phyloP scores from a whole-genome alignment of 1,140 invertebrate genomes.

The Apis cerana region DNA sequence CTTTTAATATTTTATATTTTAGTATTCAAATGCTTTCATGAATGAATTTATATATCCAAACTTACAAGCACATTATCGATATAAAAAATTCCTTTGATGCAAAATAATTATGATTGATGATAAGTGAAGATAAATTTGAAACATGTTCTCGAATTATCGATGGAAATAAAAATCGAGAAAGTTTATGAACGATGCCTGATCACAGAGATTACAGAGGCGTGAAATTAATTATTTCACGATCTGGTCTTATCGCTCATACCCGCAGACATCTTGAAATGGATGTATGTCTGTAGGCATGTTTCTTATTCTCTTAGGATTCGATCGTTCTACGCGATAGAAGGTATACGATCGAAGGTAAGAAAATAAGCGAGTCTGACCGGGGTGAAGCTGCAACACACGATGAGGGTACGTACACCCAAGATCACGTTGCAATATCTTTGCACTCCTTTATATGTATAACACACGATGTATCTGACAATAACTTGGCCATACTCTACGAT shows the following conservation, averaged over 20 bases:
- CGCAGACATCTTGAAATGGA: slow-evolving; percentile 16
- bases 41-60: neutral
- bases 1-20: neutral
- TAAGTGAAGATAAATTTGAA: neutral
- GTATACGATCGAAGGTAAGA: slow-evolving; percentile 13
- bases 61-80: neutral
- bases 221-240: slow-evolving; percentile 48
- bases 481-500: neutral
- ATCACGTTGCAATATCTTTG: slow-evolving; percentile 31
- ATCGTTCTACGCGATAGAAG: slow-evolving; percentile 25
- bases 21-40: neutral
- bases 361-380: neutral
- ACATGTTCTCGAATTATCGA: slow-evolving; percentile 28
- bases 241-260: slow-evolving; percentile 7
- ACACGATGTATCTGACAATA: slow-evolving; percentile 1
- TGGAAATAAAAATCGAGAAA: neutral
- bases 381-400: neutral
- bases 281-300: slow-evolving; percentile 18
- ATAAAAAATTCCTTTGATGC: neutral
- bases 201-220: slow-evolving; percentile 33
- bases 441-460: neutral
- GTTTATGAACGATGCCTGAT: slow-evolving; percentile 6
- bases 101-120: slow-evolving; percentile 26
- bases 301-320: slow-evolving; percentile 19
- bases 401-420: slow-evolving; percentile 25